Conservation (phyloP, 2,888 invertebrate species). For the Xestobium rufovillosum region DNA sequence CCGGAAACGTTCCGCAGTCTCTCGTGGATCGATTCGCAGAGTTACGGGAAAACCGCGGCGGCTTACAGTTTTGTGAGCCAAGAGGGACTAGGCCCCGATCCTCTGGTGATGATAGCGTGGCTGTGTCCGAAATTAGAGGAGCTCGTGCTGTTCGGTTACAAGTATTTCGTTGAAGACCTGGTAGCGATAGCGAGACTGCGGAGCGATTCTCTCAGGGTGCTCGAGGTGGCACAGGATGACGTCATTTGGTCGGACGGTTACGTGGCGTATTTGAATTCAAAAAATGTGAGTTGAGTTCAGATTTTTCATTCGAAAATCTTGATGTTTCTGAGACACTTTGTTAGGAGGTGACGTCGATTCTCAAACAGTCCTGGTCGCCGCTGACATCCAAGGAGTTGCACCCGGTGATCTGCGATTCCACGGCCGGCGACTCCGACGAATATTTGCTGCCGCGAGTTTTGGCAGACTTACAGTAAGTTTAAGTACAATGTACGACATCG, state of each 20-base stretch:
- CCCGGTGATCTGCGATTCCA: slow-evolving; percentile 47
- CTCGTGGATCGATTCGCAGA: slow-evolving; percentile 54
- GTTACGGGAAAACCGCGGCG: slow-evolving; percentile 25
- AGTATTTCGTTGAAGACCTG: slow-evolving; percentile 54
- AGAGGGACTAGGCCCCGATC: slow-evolving; percentile 44
- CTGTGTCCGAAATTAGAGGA: slow-evolving; percentile 52
- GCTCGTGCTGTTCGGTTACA: slow-evolving; percentile 51
- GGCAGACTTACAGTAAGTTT: slow-evolving; percentile 46
- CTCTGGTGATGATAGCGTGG: slow-evolving; percentile 61
- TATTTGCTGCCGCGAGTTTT: slow-evolving; percentile 51
- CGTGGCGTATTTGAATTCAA: slow-evolving; percentile 5
- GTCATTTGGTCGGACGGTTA: slow-evolving; percentile 32
- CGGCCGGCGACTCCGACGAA: slow-evolving; percentile 50
- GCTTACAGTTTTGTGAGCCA: slow-evolving; percentile 25
- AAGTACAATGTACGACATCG: slow-evolving; percentile 20
- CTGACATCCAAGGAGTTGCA: slow-evolving; percentile 47
- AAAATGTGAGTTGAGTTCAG: too few relatives aligned
- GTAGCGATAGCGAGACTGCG: slow-evolving; percentile 58
- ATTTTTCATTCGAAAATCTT: slow-evolving; percentile 1
- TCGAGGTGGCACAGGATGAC: slow-evolving; percentile 51
- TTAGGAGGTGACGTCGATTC: slow-evolving; percentile 50
- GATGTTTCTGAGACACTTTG: slow-evolving; percentile 15
- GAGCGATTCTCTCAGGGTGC: slow-evolving; percentile 46
- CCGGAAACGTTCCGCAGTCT: slow-evolving; percentile 49
- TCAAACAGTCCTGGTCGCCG: slow-evolving; percentile 52